These are phyloP conservation scores for Beris morrisii DNA, from an alignment of 2,888 invertebrate genomes.

Conservation along the genomic window DNA sequence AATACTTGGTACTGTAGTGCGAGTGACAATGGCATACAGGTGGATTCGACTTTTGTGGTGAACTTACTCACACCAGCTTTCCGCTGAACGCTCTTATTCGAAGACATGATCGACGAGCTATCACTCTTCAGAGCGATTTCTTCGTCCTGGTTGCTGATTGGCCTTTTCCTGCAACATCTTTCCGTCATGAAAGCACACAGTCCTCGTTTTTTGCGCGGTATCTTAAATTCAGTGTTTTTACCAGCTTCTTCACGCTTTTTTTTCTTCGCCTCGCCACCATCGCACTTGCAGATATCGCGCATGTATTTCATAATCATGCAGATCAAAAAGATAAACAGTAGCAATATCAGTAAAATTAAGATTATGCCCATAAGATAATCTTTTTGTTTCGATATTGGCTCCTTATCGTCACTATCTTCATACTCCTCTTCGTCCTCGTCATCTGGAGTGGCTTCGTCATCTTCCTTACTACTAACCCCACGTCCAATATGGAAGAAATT, in stretches of 20 bases:
- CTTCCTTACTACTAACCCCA: not conserved
- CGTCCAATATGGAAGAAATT: no score
- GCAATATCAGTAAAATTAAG: not conserved
- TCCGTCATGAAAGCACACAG: not conserved
- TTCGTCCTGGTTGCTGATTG: not conserved
- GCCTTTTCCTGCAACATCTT: not conserved
- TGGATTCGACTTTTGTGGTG: no score
- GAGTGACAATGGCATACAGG: no score
- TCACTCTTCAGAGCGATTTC: conserved; percentile 8
- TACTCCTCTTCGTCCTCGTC: not conserved
- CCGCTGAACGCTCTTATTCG: not conserved
- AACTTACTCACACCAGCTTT: no score
- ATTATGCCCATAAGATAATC: conserved; percentile 5
- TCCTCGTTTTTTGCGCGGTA: conserved; percentile 5
- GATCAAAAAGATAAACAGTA: conserved; percentile 9
- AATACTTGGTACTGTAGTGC: no score
- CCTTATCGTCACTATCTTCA: not conserved
- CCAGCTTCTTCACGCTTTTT: not conserved
- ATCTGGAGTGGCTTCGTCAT: not conserved
- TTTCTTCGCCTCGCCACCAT: not conserved
- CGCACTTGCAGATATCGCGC: conserved; percentile 14
- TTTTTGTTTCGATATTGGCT: not conserved
- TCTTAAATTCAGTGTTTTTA: not conserved
- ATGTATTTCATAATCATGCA: conserved; percentile 15
- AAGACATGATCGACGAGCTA: conserved; percentile 3